Base-by-base conservation (phyloP, 2,888 invertebrate genomes). In the Glaucopsyche alexis region DNA sequence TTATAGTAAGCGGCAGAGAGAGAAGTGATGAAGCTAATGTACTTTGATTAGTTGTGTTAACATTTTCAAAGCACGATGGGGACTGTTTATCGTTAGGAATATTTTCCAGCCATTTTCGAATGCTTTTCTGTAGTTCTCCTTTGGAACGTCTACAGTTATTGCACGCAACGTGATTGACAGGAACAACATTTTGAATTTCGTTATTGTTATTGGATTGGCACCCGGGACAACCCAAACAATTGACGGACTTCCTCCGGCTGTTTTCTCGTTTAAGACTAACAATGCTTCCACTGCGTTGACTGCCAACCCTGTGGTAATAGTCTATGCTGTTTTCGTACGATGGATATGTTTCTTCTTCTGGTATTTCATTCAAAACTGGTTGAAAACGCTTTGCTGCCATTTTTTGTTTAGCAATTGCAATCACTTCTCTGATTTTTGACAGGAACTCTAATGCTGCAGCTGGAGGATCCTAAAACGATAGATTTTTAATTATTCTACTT, bases 361-460 rank as follows among this genome's bases (percentile, higher is more conserved):
- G 96, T 80, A 98, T 98, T 81, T 95, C 95, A 72, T 95, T 94
- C 7, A 98, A 89, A 71, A 95, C 95, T 0, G 98, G 98, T 74
- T 95, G 94, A 82, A 96, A 98, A 74, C 95, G 94, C 87, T 97
- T 97, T 0, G 95, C 90, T 60, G 95, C 94, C 96, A 98, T 97
- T 91, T 97, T 97, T 80, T 96, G 96, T 83, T 97, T 97, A 8
- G 98, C 98, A 71, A 98, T 96, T 64, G 97, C 94, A 79, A 98
- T 98, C 7, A 98, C 98, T 93, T 98, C 97, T 76, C 98, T 95
- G 76, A 98, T 97, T 94, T 97, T 97, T 0, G 95, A 94, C 71
- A 98, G 93, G 85, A 98, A 98, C 87, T 98, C 98, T 78, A 98
- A 90, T 40, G 98, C 98, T 72, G 97, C 97, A 64, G 97, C 96